Conservation (phyloP, 2,113 vertebrate genomes). For the Poeciliopsis retropinna region DNA sequence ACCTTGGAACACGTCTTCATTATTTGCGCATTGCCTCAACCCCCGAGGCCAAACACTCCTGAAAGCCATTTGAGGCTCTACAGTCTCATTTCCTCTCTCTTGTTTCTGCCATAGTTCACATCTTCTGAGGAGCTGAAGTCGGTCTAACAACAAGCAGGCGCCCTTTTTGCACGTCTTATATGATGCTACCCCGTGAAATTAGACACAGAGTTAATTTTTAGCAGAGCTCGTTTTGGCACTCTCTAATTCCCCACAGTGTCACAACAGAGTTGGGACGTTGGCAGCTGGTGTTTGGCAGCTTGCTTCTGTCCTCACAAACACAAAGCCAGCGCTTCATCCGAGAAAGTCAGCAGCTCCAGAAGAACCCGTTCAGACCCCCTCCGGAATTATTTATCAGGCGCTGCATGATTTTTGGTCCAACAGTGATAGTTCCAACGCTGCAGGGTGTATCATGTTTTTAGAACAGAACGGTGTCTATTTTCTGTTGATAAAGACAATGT, state of each 20-base stretch:
- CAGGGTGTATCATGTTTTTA: conserved; percentile 8
- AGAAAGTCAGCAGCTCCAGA: conserved; percentile 24
- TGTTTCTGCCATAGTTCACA: not conserved
- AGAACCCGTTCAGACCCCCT: not conserved
- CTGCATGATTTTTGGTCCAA: conserved; percentile 12
- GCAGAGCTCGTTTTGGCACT: conserved; percentile 38
- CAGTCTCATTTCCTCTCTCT: conserved; percentile 2
- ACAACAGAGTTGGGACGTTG: conserved; percentile 37
- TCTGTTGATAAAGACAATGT: not conserved
- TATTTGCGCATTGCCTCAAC: conserved; percentile 9
- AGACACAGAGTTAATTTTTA: conserved; percentile 51
- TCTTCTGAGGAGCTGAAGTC: conserved; percentile 14
- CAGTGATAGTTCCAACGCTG: conserved; percentile 5
- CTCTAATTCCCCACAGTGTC: conserved; percentile 33
- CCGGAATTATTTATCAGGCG: conserved; percentile 23
- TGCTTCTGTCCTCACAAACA: conserved; percentile 26
- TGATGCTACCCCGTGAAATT: conserved; percentile 38
- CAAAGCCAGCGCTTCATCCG: conserved; percentile 29
- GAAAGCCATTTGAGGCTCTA: conserved; percentile 5
- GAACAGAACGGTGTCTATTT: not conserved
- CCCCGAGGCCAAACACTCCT: conserved; percentile 13
- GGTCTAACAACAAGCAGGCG: conserved; percentile 13
- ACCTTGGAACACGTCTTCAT: conserved; percentile 1
- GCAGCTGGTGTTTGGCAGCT: conserved; percentile 28
- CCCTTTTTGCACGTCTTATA: conserved; percentile 11